Evolutionary conservation across 2,113 vertebrate genomes (phyloP).

Genomic region (Sialia sialis): DNA sequence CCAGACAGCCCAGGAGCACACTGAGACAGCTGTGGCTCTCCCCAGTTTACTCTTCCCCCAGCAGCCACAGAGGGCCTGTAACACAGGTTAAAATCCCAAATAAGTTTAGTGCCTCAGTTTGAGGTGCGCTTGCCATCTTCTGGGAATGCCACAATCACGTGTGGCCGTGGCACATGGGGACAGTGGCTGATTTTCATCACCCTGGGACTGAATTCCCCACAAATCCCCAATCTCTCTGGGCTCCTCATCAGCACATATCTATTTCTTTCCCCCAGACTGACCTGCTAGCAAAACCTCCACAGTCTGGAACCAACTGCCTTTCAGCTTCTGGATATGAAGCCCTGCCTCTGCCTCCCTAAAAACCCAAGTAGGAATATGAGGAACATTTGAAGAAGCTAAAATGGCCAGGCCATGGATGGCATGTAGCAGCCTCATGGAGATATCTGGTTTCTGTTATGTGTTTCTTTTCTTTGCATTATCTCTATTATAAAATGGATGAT

Average conservation of each 20-base stretch:
- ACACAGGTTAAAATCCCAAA: not conserved
- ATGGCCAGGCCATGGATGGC: not conserved
- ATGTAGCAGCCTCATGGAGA: not conserved
- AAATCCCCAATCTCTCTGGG: accelerated
- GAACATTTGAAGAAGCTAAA: not conserved
- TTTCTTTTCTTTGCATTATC: conserved; percentile 61
- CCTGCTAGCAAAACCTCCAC: not conserved
- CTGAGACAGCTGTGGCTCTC: not conserved
- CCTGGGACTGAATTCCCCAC: not conserved
- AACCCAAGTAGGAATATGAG: not conserved
- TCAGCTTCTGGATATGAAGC: not conserved
- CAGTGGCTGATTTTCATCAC: not conserved
- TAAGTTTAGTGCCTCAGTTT: not conserved
- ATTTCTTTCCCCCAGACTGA: not conserved
- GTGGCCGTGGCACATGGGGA: accelerated
- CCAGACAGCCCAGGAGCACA: accelerated
- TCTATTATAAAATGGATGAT: conserved; percentile 53
- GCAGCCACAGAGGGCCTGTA: not conserved
- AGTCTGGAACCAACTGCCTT: not conserved
- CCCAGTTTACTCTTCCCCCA: not conserved
- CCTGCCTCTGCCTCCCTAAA: not conserved
- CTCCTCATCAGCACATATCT: not conserved
- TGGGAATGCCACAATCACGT: accelerated
- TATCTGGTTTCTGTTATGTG: conserved; percentile 61
- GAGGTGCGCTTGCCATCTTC: accelerated